A percentile compares a stretch with the other conserved stretches of the same genome.
Conservation (phyloP, 2,797 vertebrate genomes). For the Gymnodraco acuticeps region DNA sequence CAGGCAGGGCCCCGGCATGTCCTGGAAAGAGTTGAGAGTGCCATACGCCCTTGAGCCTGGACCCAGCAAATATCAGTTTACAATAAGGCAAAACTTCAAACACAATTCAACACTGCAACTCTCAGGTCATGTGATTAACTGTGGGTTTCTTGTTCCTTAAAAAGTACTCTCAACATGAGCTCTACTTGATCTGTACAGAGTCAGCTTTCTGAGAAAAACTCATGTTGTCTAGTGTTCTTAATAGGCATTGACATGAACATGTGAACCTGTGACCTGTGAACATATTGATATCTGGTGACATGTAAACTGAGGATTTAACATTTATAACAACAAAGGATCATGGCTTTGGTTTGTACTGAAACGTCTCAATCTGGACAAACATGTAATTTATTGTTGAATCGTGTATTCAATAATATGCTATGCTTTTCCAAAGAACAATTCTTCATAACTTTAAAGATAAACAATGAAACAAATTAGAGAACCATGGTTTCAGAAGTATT, state of each 20-base stretch:
- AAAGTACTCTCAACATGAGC: neutral
- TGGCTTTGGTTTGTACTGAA: neutral
- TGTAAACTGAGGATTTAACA: neutral
- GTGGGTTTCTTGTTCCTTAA: constrained; percentile 46
- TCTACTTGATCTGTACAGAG: constrained; percentile 1
- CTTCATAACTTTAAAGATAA: too few relatives aligned
- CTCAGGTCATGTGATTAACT: constrained; percentile 1
- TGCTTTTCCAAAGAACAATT: neutral
- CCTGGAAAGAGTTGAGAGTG: too few relatives aligned
- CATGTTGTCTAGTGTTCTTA: neutral
- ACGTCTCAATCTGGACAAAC: neutral
- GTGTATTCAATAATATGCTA: neutral
- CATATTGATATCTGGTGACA: neutral
- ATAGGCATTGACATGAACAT: neutral
- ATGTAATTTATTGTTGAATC: neutral
- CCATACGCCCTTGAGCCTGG: too few relatives aligned
- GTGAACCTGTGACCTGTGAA: too few relatives aligned
- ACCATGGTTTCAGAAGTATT: neutral
- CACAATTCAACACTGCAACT: neutral
- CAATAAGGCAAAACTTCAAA: neutral
- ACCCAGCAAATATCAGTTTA: too few relatives aligned
- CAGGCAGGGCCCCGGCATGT: too few relatives aligned
- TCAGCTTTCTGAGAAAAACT: neutral
- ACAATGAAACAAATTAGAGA: too few relatives aligned
- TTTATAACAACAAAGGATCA: neutral